These are phyloP conservation scores for Periplaneta americana DNA, from an alignment of 1,140 invertebrate genomes.

Conservation along the genomic window DNA sequence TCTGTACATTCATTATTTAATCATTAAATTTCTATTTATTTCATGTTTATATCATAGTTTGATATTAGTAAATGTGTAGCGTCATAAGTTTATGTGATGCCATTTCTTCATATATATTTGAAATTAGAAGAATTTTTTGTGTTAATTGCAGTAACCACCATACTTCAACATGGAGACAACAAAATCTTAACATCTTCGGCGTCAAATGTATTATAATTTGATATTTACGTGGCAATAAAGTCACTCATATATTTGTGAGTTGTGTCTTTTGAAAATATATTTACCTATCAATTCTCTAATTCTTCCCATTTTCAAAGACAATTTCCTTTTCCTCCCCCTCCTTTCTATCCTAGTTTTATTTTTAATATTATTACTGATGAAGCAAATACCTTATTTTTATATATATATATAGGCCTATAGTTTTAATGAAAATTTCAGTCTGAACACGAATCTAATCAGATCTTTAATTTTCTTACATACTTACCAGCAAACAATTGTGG, in stretches of 20 bases:
- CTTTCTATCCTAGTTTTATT: too few species aligned
- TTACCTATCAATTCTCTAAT: too few species aligned
- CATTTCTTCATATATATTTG: neutral
- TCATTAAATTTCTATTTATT: neutral
- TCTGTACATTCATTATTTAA: neutral
- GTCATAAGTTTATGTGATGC: neutral
- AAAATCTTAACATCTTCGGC: neutral
- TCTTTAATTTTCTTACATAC: too few species aligned
- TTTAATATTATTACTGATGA: too few species aligned
- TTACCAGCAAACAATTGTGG: too few species aligned
- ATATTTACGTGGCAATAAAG: neutral
- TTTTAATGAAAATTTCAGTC: too few species aligned
- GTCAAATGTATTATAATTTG: constrained; percentile 2
- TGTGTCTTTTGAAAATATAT: neutral
- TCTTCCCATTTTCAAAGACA: too few species aligned
- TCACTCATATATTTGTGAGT: neutral
- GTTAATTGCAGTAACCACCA: constrained; percentile 1
- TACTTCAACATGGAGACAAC: neutral
- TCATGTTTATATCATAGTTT: neutral
- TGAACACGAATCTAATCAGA: too few species aligned
- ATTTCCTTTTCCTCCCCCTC: too few species aligned
- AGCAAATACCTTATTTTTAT: too few species aligned
- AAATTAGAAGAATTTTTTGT: constrained; percentile 3
- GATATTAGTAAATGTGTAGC: neutral
- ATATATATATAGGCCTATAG: too few species aligned